Conservation (phyloP, 2,888 invertebrate genomes). For the Horisme vitalbata region DNA sequence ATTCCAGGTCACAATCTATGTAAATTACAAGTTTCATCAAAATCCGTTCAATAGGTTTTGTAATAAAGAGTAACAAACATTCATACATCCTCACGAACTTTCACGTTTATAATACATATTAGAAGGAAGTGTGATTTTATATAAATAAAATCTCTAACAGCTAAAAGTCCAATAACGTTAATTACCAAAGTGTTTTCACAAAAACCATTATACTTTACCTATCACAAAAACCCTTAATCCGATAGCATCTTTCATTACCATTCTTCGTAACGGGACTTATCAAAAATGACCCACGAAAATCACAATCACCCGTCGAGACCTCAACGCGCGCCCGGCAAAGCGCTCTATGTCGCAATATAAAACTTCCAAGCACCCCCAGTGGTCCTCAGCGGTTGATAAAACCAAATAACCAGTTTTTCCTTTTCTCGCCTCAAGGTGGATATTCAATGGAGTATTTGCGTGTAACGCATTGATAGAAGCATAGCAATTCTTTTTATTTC, state of each 20-base stretch:
- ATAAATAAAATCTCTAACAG: no score
- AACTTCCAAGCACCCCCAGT: constrained; percentile 38
- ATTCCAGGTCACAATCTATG: no score
- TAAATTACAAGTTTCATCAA: no score
- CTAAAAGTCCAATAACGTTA: no score
- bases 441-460: constrained; percentile 23
- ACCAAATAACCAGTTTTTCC: constrained; percentile 27
- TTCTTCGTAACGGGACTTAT: constrained; percentile 16
- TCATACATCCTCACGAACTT: no score
- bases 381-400: constrained; percentile 35
- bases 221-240: constrained; percentile 3
- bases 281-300: constrained; percentile 23
- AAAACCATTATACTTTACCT: background rate
- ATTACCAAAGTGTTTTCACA: no score
- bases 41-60: no score
- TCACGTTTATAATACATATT: no score
- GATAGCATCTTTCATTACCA: constrained; percentile 19
- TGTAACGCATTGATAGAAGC: constrained; percentile 18
- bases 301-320: constrained; percentile 20
- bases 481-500: constrained; percentile 4
- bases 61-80: no score
- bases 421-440: constrained; percentile 27
- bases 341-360: constrained; percentile 43
- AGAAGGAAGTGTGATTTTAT: no score
- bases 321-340: no score